Evolutionary conservation across 2,797 vertebrate species (phyloP), one percentile per base, ranked within the genome.

Genomic region (Etheostoma perlongum): DNA sequence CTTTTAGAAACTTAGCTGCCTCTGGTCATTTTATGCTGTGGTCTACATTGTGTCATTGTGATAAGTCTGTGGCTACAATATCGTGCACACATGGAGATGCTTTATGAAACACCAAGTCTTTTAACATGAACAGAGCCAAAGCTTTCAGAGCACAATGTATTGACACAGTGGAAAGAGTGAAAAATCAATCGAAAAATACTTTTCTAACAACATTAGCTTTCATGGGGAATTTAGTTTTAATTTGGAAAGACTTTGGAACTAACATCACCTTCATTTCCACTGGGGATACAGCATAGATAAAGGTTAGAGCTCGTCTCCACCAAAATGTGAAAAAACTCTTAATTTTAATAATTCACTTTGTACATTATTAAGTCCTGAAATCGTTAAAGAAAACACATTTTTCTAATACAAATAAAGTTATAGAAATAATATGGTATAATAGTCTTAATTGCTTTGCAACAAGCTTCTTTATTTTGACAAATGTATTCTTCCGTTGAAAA

Each of bases 191-290:
- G 14, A 14, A 47, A 76, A 78, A 72, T 70, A 71, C 23, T 66
- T 40, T 74, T 70, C 18, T 53, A 74, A 85, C 67, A 46, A 53
- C 55, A 55, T 71, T 21, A 47, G 46, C 12, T 76, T 84, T 88
- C 66, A 77, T 63, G 2, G 61, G 21, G 16, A 80, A 53, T 70
- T 36, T 54, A 21, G 33, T 76, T 78, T 81, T 85, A 74, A 84
- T 89, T 83, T 84, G 57, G 42, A 79, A 52, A 73, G 23, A 53
- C 60, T n/a, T 55, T 64, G 23, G 23, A 57, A n/a, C 23, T 33
- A 47, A 71, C 33, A 25, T 33, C 21, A 44, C 42, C 30, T 19
- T 21, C 47, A 61, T 66, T 74, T 48, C 23, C 30, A 21, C 40
- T 55, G 48, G 27, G 60, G 12, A 47, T 11, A 40, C 36, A 40